Conservation (phyloP, 2,113 vertebrate genomes). For the Sinocyclocheilus maitianheensis region DNA sequence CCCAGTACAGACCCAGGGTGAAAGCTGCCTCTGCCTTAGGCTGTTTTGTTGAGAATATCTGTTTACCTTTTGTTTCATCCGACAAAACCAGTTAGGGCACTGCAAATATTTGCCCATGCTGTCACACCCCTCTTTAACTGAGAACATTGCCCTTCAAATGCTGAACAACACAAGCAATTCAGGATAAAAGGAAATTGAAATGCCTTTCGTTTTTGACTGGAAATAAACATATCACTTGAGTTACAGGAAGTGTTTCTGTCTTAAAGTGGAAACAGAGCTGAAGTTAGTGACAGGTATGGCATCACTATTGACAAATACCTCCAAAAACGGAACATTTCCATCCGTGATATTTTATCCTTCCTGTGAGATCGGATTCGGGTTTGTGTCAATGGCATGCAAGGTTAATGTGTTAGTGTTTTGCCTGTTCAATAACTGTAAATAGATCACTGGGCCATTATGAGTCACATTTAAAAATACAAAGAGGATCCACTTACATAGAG, state of each 20-base stretch:
- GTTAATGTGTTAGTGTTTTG: not conserved
- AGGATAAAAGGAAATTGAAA: not conserved
- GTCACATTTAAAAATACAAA: constrained; percentile 1
- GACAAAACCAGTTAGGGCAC: constrained; percentile 66
- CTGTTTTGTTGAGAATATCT: not conserved
- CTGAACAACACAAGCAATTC: not conserved
- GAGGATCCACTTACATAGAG: not conserved
- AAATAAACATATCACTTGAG: not conserved
- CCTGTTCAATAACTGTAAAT: not conserved
- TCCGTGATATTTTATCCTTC: not conserved
- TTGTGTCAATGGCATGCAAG: not conserved
- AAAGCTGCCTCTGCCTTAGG: not conserved
- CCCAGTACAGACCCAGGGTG: not conserved
- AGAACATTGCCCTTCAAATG: not conserved
- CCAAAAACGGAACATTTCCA: not conserved
- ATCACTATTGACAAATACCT: not conserved
- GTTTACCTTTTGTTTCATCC: constrained; percentile 7
- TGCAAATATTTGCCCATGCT: constrained; percentile 38
- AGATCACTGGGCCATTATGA: not conserved
- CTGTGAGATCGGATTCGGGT: not conserved
- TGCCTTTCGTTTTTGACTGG: not conserved
- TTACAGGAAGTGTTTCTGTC: not conserved
- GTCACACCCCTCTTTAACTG: constrained; percentile 32
- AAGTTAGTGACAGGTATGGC: not conserved
- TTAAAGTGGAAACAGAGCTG: not conserved